Conservation (phyloP, 2,888 invertebrate species). For the Eupithecia subumbrata region DNA sequence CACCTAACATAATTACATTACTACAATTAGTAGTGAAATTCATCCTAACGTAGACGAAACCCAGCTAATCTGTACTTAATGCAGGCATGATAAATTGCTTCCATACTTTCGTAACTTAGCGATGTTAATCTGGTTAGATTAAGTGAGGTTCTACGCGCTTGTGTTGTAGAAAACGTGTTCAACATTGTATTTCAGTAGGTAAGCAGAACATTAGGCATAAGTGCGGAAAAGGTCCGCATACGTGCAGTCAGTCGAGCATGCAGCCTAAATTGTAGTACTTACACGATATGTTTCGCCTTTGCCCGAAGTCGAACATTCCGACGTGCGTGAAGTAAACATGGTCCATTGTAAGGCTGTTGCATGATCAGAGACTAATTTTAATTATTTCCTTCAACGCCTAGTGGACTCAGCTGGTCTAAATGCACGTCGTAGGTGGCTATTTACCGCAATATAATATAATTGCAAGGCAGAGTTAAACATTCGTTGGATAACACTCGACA, state of each 20-base stretch:
- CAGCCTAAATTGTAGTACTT: conserved; percentile 27
- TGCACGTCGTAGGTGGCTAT: conserved; percentile 37
- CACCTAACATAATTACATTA: not conserved
- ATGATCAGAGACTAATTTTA: conserved; percentile 53
- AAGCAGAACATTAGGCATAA: conserved; percentile 57
- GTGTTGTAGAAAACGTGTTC: conserved; percentile 42
- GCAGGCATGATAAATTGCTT: conserved; percentile 39
- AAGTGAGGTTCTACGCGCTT: conserved; percentile 36
- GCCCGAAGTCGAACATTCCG: conserved; percentile 48
- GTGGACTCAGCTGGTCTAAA: conserved; percentile 33
- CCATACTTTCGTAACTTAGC: conserved; percentile 40
- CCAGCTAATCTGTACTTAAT: conserved; percentile 27
- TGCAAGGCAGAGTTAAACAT: conserved; percentile 38
- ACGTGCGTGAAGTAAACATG: conserved; percentile 56
- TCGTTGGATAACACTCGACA: conserved; percentile 45
- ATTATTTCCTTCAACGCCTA: conserved; percentile 51
- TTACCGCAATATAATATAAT: conserved; percentile 43
- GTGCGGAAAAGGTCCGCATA: conserved; percentile 65
- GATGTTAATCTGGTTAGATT: conserved; percentile 43
- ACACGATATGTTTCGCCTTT: conserved; percentile 37
- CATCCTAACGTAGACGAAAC: conserved; percentile 8
- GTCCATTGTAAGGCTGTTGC: conserved; percentile 51
- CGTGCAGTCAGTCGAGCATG: conserved; percentile 59
- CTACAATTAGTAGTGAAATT: not conserved
- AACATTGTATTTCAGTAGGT: conserved; percentile 52